Conservation (phyloP, 2,113 vertebrate species). For the Rhombomys opimus region DNA sequence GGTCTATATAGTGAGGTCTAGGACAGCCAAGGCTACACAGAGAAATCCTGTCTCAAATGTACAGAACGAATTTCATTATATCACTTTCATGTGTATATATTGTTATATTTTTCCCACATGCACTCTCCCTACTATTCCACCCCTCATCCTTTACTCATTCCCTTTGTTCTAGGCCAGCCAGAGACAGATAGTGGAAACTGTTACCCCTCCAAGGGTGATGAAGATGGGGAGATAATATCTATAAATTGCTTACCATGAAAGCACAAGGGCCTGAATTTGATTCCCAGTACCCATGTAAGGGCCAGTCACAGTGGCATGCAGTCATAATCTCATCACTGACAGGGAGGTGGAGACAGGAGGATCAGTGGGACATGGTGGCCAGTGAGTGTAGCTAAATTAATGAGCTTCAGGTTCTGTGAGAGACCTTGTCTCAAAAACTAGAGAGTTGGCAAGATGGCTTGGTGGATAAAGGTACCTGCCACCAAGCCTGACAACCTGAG, state of each 20-base stretch:
- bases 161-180: neutral
- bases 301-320: neutral
- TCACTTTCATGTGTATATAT: neutral
- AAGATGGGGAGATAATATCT: neutral
- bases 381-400: neutral
- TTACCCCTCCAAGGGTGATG: neutral
- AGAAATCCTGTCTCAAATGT: neutral
- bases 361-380: neutral
- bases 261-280: neutral
- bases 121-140: neutral
- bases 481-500: neutral
- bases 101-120: neutral
- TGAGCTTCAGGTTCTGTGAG: neutral
- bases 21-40: neutral
- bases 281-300: neutral
- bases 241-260: neutral
- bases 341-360: neutral
- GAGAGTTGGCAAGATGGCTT: neutral
- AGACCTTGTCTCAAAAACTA: neutral
- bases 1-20: neutral
- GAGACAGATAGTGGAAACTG: too few species aligned
- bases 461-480: neutral
- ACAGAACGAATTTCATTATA: neutral
- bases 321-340: neutral
- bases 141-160: neutral